These are phyloP conservation scores for Lamprologus tigripictilis DNA, from an alignment of 2,113 vertebrate genomes.

Conservation along the genomic window DNA sequence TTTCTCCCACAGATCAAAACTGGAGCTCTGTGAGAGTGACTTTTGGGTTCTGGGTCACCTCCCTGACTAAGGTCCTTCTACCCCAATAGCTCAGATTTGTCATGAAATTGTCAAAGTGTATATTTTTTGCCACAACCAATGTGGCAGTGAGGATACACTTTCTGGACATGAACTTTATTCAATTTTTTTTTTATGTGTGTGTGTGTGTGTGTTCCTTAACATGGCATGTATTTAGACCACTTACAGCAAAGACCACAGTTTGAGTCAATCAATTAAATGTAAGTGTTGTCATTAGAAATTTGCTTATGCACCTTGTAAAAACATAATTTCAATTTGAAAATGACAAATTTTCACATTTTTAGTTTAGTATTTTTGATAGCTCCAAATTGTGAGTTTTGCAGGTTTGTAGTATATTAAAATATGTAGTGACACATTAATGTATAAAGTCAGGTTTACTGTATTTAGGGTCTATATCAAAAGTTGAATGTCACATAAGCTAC, in stretches of 20 bases:
- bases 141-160: not conserved
- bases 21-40: not conserved
- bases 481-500: not conserved
- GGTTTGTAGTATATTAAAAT: not conserved
- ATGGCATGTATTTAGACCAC: not conserved
- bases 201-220: not conserved
- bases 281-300: not conserved
- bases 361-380: not conserved
- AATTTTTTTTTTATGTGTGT: rapidly evolving
- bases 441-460: not conserved
- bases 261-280: not conserved
- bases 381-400: not conserved
- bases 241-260: not conserved
- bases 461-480: not conserved
- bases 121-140: not conserved
- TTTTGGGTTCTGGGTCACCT: not conserved
- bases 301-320: not conserved
- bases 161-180: not conserved
- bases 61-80: not conserved
- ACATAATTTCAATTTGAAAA: not conserved
- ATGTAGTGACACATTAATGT: not conserved
- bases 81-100: not conserved
- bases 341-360: not conserved
- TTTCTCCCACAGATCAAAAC: not conserved
- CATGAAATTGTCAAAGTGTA: not conserved